Percentiles rank a stretch among this genome's conserved stretches.
Evolutionary conservation across 2,113 vertebrate genomes (phyloP).

Genomic region (Cyanoliseus patagonus): DNA sequence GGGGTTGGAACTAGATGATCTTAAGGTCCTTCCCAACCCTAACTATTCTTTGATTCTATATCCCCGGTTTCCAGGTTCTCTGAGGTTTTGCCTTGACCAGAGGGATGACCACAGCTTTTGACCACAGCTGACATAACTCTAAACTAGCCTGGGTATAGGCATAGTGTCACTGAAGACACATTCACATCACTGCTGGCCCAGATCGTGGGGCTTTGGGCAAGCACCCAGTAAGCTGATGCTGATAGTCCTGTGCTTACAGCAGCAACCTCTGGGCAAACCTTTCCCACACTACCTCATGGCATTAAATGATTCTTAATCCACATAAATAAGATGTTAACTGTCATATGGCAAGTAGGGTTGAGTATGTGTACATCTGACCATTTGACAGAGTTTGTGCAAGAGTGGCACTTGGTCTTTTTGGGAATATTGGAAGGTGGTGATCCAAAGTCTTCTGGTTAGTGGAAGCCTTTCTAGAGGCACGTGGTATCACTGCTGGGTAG

Average conservation of each 20-base stretch:
- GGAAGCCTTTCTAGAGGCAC: neutral
- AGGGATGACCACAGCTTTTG: neutral
- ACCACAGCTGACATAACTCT: neutral
- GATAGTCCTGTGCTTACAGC: neutral
- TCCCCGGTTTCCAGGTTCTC: neutral
- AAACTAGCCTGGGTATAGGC: neutral
- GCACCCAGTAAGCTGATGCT: neutral
- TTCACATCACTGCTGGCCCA: accelerated
- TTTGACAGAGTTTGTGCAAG: neutral
- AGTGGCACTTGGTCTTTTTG: neutral
- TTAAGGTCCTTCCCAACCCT: too few relatives aligned
- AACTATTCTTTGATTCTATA: too few relatives aligned
- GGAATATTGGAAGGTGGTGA: neutral
- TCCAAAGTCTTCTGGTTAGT: neutral
- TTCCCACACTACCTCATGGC: accelerated
- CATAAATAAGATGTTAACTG: neutral
- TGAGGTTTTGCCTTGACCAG: neutral
- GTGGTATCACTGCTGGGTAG: accelerated
- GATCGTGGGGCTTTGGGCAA: neutral
- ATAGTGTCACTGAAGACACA: neutral
- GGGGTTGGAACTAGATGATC: too few relatives aligned
- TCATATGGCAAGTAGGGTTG: neutral
- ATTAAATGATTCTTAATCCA: neutral
- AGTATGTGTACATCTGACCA: too few relatives aligned
- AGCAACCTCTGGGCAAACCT: neutral